These are phyloP conservation scores for Albula glossodonta DNA, from an alignment of 2,113 vertebrate species.

Conservation along the genomic window DNA sequence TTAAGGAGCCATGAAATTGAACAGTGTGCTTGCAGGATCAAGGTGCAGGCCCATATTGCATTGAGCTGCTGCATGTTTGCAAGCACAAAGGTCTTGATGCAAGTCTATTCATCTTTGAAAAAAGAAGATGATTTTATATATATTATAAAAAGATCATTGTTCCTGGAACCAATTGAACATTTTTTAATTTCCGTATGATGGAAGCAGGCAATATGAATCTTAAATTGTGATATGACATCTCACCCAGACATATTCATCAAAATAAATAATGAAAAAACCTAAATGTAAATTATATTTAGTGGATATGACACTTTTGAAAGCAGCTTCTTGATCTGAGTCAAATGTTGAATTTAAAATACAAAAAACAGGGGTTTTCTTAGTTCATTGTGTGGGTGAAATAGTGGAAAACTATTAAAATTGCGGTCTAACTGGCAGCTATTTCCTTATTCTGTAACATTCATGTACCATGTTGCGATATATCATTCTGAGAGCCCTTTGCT, in stretches of 20 bases:
- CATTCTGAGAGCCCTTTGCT: conserved; percentile 4
- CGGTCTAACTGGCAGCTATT: neutral
- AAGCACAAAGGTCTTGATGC: conserved; percentile 15
- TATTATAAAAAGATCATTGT: conserved; percentile 16
- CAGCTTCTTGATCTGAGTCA: too few species aligned
- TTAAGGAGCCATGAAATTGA: conserved; percentile 70
- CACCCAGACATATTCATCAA: neutral
- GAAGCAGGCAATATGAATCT: neutral
- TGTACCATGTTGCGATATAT: neutral
- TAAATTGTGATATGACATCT: neutral
- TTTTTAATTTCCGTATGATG: neutral
- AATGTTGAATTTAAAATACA: neutral
- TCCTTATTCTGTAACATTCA: neutral
- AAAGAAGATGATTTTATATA: neutral
- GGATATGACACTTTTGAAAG: neutral
- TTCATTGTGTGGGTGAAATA: neutral
- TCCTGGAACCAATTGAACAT: neutral
- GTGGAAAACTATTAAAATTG: neutral
- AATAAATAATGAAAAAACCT: neutral
- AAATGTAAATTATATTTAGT: neutral
- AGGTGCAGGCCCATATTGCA: conserved; percentile 22
- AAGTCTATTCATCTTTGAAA: conserved; percentile 11
- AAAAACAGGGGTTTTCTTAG: neutral
- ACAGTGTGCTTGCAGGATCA: conserved; percentile 39
- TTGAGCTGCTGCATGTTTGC: conserved; percentile 31